Percentiles rank a stretch among this genome's conserved stretches.
phyloP scores from a whole-genome alignment of 1,140 invertebrate species.

The Frieseomelitta varia region DNA sequence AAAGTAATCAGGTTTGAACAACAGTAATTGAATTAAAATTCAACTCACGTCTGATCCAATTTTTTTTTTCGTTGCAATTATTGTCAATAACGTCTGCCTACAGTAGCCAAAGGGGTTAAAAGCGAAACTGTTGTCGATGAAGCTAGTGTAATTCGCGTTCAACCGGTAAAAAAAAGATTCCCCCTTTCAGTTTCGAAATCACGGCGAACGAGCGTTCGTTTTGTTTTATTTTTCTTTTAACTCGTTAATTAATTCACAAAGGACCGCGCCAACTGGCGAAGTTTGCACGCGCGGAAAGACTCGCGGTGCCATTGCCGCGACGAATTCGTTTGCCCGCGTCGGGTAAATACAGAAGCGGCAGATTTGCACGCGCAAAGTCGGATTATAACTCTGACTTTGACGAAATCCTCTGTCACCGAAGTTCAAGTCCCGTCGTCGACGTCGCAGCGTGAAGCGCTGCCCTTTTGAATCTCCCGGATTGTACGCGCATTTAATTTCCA shows the following conservation, averaged over 20 bases:
- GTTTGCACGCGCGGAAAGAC: background rate
- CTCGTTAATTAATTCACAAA: background rate
- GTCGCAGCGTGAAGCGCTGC: background rate
- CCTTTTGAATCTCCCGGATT: background rate
- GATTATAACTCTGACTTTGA: slow-evolving; percentile 7
- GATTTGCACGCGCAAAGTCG: background rate
- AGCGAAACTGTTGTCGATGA: background rate
- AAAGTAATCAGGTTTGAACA: too few species aligned
- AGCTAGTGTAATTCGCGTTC: background rate
- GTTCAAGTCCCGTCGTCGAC: background rate
- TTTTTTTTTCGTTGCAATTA: too few species aligned
- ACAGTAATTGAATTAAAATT: too few species aligned
- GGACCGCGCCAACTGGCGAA: too few species aligned
- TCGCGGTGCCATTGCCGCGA: background rate
- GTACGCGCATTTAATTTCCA: background rate
- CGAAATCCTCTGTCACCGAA: background rate
- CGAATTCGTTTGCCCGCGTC: background rate
- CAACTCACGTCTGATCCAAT: too few species aligned
- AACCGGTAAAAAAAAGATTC: background rate
- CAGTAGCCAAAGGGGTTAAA: too few species aligned
- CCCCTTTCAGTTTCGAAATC: background rate
- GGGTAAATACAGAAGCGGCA: background rate
- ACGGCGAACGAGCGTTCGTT: background rate
- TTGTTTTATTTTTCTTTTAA: background rate
- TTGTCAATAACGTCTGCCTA: too few species aligned